Percentiles rank a stretch among this genome's conserved stretches.
Conservation (phyloP, 2,888 invertebrate genomes). For the Drosophila neoperkinsi region DNA sequence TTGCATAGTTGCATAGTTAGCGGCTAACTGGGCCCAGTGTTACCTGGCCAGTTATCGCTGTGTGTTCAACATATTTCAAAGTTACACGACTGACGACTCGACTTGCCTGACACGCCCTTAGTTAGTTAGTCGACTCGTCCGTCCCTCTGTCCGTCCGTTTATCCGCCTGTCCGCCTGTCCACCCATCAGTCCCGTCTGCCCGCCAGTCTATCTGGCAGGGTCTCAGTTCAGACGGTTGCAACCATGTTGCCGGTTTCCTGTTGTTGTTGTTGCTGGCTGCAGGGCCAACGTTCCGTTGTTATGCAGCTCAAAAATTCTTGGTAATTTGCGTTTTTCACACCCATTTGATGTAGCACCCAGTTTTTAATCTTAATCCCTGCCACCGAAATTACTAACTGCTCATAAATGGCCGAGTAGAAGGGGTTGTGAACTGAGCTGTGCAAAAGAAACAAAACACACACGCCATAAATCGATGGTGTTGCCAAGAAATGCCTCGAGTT, state of each 20-base stretch:
- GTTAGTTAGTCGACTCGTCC: constrained; percentile 67
- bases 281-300: constrained; percentile 36
- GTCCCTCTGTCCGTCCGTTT: constrained; percentile 14
- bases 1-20: constrained; percentile 33
- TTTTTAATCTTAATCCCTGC: constrained; percentile 79
- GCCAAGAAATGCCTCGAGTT: constrained; percentile 58
- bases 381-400: constrained; percentile 79
- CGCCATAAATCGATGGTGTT: constrained; percentile 76
- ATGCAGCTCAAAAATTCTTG: constrained; percentile 63
- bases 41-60: constrained; percentile 79
- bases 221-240: constrained; percentile 57
- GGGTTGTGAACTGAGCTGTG: constrained; percentile 35
- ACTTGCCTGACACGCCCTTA: constrained; percentile 75
- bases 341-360: constrained; percentile 75
- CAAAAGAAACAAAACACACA: constrained; percentile 29
- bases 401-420: constrained; percentile 45
- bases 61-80: constrained; percentile 77
- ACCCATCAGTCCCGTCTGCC: constrained; percentile 26
- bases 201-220: constrained; percentile 48
- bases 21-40: constrained; percentile 42
- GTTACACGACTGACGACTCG: constrained; percentile 79
- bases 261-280: constrained; percentile 43
- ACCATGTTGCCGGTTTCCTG: constrained; percentile 77
- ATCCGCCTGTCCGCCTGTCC: constrained; percentile 11
- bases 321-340: constrained; percentile 81